Evolutionary conservation across 2,888 invertebrate genomes (phyloP).

Genomic region (Dascillus cervinus): DNA sequence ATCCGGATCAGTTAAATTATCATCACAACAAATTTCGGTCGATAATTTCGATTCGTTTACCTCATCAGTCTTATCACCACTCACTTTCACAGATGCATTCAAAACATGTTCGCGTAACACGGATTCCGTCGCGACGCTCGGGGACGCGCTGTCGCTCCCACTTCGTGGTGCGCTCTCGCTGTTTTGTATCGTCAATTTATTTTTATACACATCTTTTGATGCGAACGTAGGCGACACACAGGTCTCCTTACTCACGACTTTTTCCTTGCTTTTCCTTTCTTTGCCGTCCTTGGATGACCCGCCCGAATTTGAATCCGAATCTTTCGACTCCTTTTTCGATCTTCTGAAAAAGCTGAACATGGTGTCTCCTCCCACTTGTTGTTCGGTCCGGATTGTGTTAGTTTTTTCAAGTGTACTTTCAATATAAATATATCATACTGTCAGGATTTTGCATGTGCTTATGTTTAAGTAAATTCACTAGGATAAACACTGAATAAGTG

Average conservation of each 20-base stretch:
- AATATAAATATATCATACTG: no score
- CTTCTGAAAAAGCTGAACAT: conserved; percentile 37
- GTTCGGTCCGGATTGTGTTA: no score
- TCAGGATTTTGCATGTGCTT: no score
- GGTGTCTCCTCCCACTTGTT: no score
- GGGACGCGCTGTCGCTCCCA: conserved; percentile 22
- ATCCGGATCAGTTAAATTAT: conserved; percentile 7
- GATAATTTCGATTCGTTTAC: conserved; percentile 20
- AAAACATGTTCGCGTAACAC: conserved; percentile 25
- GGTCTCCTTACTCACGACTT: conserved; percentile 8
- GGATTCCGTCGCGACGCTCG: conserved; percentile 25
- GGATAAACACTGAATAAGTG: no score
- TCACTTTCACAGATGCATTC: conserved; percentile 24
- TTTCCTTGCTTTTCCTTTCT: conserved; percentile 17
- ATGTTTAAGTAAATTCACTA: no score
- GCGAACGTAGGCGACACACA: conserved; percentile 11
- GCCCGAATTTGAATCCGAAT: conserved; percentile 9
- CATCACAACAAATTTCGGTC: conserved; percentile 12
- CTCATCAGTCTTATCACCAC: conserved; percentile 12
- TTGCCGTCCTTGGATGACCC: conserved; percentile 19
- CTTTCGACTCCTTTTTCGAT: conserved; percentile 30
- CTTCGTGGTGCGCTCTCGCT: conserved; percentile 28
- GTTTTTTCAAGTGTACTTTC: no score
- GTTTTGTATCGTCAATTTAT: conserved; percentile 28
- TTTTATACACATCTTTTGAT: conserved; percentile 32